A percentile compares a stretch with the other conserved stretches of the same genome.
phyloP scores from a whole-genome alignment of 2,113 vertebrate species.

The Leucopsar rothschildi region DNA sequence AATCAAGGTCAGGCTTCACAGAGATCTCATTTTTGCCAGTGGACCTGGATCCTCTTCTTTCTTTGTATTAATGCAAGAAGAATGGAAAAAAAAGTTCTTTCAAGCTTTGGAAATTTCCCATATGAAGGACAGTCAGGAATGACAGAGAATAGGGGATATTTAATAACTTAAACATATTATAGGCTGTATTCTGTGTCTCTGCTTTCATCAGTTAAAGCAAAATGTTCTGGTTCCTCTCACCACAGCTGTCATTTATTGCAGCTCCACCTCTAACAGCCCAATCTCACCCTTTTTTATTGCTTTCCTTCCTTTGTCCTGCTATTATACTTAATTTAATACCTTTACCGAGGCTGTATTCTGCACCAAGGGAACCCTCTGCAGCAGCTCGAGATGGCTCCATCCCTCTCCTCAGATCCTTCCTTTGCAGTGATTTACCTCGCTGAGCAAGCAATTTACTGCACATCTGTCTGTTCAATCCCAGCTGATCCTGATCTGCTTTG shows the following conservation, averaged over 20 bases:
- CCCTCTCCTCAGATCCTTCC: neutral
- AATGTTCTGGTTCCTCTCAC: conserved; percentile 3
- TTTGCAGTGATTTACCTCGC: neutral
- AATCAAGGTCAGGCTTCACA: neutral
- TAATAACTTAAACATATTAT: neutral
- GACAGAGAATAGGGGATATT: neutral
- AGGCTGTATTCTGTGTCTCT: neutral
- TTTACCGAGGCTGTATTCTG: neutral
- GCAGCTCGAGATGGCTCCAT: neutral
- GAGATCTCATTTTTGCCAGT: neutral
- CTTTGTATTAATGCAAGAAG: neutral
- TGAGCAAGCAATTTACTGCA: conserved; percentile 25
- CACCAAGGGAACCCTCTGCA: neutral
- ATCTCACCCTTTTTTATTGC: conserved; percentile 19
- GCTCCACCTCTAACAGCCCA: neutral
- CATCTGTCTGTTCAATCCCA: neutral
- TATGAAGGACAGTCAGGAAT: neutral
- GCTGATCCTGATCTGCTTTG: neutral
- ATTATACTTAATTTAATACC: conserved; percentile 22
- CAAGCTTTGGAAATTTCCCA: neutral
- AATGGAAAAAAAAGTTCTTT: neutral
- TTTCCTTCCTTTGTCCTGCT: conserved; percentile 21
- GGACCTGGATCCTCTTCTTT: neutral
- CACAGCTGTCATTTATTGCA: neutral
- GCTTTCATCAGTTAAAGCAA: neutral